Base-by-base conservation (phyloP, 2,113 vertebrate species). In the Perccottus glenii region DNA sequence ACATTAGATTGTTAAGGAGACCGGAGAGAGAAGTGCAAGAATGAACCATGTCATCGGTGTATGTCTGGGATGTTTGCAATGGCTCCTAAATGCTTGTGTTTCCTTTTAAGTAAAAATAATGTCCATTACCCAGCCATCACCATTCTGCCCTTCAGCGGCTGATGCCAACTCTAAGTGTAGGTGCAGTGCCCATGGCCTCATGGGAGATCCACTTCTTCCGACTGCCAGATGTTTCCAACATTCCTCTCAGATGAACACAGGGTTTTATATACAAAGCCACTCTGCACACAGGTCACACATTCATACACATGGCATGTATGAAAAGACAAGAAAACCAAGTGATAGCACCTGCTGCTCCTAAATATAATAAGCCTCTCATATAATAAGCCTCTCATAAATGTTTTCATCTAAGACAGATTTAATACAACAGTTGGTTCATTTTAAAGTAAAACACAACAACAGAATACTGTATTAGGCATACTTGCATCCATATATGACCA, bases 201-300 rank as follows among this genome's bases (percentile, higher is more conserved):
- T 40, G 70, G 77, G 50, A 51, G 52, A 68, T 73, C 60, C 53
- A 51, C 65, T 73, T 80, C 76, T 68, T 85, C 84, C 72, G 80
- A 91, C 90, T 90, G 90, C 88, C 90, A 90, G 76, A 85, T 67
- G 70, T 80, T 78, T 85, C 79, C 66, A 75, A 88, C 90, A 91
- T 89, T 90, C 90, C 90, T 86, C 84, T 74, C 71, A 74, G 82
- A 85, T 45, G 77, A 90, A 86, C 84, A 88, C 86, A 87, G 85
- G 88, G 88, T 89, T 58, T 80, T 70, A 70, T 74, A 74, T 80
- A 72, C 0, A 75, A 67, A 60, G 36, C 46, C 63, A 78, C 70
- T 32, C 56, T 38, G 3, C 62, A 45, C 70, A 70, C 72, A n/a
- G n/a, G 45, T 12, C 81, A 72, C 14, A 73, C 61, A 65, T 6